These are phyloP conservation scores for Kryptolebias ocellatus DNA, from an alignment of 2,797 vertebrate species.

Conservation along the genomic window DNA sequence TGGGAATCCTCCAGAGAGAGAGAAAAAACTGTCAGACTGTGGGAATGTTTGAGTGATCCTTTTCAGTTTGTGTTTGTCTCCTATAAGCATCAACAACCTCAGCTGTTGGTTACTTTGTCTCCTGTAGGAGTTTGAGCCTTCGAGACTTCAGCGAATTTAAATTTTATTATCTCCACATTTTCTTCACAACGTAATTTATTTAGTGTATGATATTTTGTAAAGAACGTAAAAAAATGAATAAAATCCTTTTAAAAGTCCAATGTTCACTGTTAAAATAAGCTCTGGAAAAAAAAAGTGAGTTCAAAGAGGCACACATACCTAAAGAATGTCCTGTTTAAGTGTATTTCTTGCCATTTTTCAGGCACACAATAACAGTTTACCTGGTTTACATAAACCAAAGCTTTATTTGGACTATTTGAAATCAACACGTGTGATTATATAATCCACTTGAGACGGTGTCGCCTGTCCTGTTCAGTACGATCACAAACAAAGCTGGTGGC, in stretches of 20 bases:
- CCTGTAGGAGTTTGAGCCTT: too few relatives aligned
- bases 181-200: too few relatives aligned
- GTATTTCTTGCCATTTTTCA: not conserved
- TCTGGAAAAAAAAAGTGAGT: too few relatives aligned
- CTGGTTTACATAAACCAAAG: not conserved
- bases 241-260: too few relatives aligned
- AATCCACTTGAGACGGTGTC: conserved; percentile 32
- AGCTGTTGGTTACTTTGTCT: not conserved
- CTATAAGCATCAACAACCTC: conserved; percentile 15
- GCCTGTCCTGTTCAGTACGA: conserved; percentile 16
- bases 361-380: not conserved
- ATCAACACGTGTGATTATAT: conserved; percentile 30
- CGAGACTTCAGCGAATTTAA: too few relatives aligned
- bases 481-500: conserved; percentile 20
- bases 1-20: conserved; percentile 55
- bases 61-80: conserved; percentile 33
- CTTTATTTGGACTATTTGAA: conserved; percentile 17
- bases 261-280: too few relatives aligned
- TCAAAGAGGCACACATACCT: too few relatives aligned
- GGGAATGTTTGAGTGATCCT: conserved; percentile 62
- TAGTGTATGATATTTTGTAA: too few relatives aligned
- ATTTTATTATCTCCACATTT: too few relatives aligned
- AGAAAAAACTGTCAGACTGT: conserved; percentile 50
- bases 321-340: not conserved
- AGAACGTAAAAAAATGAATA: too few relatives aligned